These are phyloP conservation scores for Tiliacea aurago DNA, from an alignment of 2,888 invertebrate species.

Conservation along the genomic window DNA sequence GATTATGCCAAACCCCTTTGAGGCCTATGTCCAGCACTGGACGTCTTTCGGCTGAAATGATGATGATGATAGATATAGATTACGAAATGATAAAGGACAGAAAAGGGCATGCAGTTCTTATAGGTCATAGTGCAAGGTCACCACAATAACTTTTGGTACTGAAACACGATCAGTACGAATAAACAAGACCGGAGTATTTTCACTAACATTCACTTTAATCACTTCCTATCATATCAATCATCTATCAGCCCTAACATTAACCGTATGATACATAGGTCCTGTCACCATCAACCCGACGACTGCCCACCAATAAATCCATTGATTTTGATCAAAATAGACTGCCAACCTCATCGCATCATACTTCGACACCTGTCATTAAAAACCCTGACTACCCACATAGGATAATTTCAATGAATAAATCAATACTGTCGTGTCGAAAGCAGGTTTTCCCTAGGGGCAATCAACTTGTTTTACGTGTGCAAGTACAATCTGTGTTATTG, in stretches of 20 bases:
- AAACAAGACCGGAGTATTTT: no score
- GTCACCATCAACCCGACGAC: not conserved
- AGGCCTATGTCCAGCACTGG: no score
- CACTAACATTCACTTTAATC: no score
- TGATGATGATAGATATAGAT: no score
- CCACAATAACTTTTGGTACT: not conserved
- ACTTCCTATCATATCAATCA: not conserved
- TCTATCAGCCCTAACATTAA: not conserved
- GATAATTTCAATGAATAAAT: slow-evolving; percentile 73
- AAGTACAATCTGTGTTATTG: slow-evolving; percentile 51
- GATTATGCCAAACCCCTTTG: no score
- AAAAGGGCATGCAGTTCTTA: not conserved
- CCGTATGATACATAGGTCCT: not conserved
- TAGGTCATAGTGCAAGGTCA: not conserved
- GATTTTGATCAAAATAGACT: slow-evolving; percentile 22
- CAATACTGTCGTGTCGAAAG: slow-evolving; percentile 76
- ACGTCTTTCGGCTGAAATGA: no score
- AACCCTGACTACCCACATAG: slow-evolving; percentile 54
- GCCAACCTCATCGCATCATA: slow-evolving; percentile 22
- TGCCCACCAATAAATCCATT: slow-evolving; percentile 19
- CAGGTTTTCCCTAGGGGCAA: slow-evolving; percentile 77
- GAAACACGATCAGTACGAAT: not conserved
- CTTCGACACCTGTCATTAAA: slow-evolving; percentile 62
- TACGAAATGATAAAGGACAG: not conserved
- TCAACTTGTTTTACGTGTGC: slow-evolving; percentile 67